These are phyloP conservation scores for Platorchestia sp. DNA, from an alignment of 1,140 invertebrate species.

Conservation along the genomic window DNA sequence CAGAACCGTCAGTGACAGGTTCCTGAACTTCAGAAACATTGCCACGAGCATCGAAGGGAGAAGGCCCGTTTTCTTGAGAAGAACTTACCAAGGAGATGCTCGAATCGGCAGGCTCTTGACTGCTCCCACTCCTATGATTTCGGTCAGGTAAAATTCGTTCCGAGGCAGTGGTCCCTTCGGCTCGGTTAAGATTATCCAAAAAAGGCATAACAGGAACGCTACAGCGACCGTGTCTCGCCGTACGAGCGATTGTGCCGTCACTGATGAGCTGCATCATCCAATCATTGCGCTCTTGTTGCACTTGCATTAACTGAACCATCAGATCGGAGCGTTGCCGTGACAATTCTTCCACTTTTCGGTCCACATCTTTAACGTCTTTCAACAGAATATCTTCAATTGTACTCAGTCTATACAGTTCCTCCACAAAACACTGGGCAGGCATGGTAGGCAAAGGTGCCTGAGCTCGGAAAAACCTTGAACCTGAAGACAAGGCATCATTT, in stretches of 20 bases:
- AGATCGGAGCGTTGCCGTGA: background rate
- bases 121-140: background rate
- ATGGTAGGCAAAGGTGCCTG: background rate
- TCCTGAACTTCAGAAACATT: background rate
- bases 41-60: background rate
- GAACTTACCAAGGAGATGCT: conserved; percentile 39
- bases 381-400: conserved; percentile 41
- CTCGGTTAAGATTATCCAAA: background rate
- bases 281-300: conserved; percentile 34
- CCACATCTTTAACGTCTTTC: background rate
- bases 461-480: background rate
- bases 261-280: conserved; percentile 10
- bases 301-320: background rate
- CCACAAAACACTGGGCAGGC: background rate
- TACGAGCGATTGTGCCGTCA: background rate
- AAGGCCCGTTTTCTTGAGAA: conserved; percentile 3
- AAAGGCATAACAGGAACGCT: conserved; percentile 10
- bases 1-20: background rate
- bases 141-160: background rate
- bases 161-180: background rate
- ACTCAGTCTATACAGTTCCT: conserved; percentile 22
- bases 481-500: background rate
- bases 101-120: conserved; percentile 3
- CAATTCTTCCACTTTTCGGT: conserved; percentile 6
- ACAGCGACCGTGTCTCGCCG: conserved; percentile 4